Evolutionary conservation across 1,140 invertebrate species (phyloP), one percentile per base, ranked within the genome.

Genomic region (Condylostylus longicornis): DNA sequence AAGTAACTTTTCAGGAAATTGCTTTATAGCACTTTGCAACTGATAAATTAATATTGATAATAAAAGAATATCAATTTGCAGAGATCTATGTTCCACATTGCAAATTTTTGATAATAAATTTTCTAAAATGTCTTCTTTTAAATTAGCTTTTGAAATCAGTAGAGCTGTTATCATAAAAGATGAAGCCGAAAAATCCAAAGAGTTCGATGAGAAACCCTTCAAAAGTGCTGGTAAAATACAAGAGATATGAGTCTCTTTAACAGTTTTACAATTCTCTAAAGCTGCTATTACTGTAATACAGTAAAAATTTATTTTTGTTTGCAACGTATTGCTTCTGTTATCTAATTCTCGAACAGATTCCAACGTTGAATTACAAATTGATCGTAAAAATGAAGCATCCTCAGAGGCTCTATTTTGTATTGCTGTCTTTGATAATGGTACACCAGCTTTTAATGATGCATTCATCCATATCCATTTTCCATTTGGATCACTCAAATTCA

Each of bases 401-500:
- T 67, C 70, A 3, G 69, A 65, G 43, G 79, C 77, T 42, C 78
- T 74, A 50, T 79, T 82, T 3, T 82, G 63, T 8, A 93, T 58
- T n/a, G 72, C 67, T 18, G 69, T 62, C 46, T 80, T 77, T 1
- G 80, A 59, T 15, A 93, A 53, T 3, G 76, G 71, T 10, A 78
- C 55, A 12, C 83, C 81, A 20, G 72, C 61, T 54, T 79, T 82
- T 57, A 89, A 79, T 1, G 86, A 42, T 2, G 69, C 57, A 15
- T 67, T 53, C 10, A 94, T 54, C 81, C 85, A 94, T 46, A 72
- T 62, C 85, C 86, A 94, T 38, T 72, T 72, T 31, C 73, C 70
- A 21, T 62, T 62, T 2, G 53, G 45, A 18, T 70, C 59, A 22
- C 70, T 67, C 10, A 90, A 53, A 31, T 76, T 65, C 38, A 89